Evolutionary conservation across 1,140 invertebrate species (phyloP).

Genomic region (Cherax quadricarinatus): DNA sequence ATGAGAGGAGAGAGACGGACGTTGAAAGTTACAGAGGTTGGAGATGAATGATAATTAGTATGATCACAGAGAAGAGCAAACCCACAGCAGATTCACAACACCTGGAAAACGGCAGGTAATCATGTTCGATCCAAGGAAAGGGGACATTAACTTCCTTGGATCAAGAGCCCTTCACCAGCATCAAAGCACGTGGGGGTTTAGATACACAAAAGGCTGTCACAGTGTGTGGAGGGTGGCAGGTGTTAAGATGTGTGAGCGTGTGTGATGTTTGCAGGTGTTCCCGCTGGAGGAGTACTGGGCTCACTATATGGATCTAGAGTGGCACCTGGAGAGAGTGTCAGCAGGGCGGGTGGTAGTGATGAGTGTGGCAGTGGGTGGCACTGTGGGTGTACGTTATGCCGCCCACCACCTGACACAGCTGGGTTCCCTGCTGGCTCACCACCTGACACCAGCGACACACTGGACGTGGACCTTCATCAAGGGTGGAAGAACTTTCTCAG

Average conservation of each 20-base stretch:
- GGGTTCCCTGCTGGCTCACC: slow-evolving; percentile 40
- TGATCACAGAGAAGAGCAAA: too few relatives aligned
- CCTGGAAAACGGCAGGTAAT: too few relatives aligned
- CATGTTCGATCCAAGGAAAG: too few relatives aligned
- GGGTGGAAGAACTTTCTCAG: slow-evolving; percentile 62
- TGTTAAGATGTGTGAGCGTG: neutral
- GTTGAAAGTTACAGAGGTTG: too few relatives aligned
- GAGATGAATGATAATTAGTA: too few relatives aligned
- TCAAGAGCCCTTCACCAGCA: too few relatives aligned
- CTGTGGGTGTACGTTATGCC: slow-evolving; percentile 44
- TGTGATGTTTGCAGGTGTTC: slow-evolving; percentile 37
- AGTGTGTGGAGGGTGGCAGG: too few relatives aligned
- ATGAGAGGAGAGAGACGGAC: too few relatives aligned
- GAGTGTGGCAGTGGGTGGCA: slow-evolving; percentile 32
- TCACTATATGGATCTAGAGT: slow-evolving; percentile 55
- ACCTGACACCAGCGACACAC: slow-evolving; percentile 46
- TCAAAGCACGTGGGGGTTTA: too few relatives aligned
- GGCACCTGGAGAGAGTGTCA: slow-evolving; percentile 51
- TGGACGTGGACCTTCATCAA: slow-evolving; percentile 70
- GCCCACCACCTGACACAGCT: neutral
- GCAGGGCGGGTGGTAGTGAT: slow-evolving; percentile 44
- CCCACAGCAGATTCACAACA: too few relatives aligned
- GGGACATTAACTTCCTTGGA: too few relatives aligned
- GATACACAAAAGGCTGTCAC: too few relatives aligned
- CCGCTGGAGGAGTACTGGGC: slow-evolving; percentile 54